Base-by-base conservation (phyloP, 2,888 invertebrate genomes). In the Perizoma affinitatum region DNA sequence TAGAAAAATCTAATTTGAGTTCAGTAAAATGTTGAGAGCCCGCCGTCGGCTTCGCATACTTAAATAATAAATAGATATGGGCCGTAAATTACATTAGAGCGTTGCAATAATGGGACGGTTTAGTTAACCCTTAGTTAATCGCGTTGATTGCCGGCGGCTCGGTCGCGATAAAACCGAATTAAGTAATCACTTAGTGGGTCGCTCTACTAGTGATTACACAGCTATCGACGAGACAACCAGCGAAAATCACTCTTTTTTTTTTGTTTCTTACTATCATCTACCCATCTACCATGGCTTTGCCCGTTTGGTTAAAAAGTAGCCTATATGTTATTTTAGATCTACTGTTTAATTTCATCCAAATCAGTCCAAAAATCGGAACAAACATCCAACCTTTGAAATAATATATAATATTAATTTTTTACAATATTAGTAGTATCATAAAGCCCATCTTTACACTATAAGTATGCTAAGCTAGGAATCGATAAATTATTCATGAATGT, bases 171-270 rank as follows among this genome's bases (percentile, higher is more conserved):
- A 74, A 80, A 76, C 75, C 74, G 79, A 83, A 83, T 85, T 79
- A 82, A 81, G 84, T 86, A 88, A 90, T 90, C 86, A 88, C 87
- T 90, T 89, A 89, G 82, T 78, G 83, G 72, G 75, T 46, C 72
- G 63, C 71, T 73, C 72, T 70, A 52, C 75, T 75, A 71, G 70
- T 74, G 75, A 74, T 74, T 78, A 69, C 54, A 61, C 55, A 65
- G 63, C 72, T 66, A 68, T 69, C 54, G 65, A 65, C 51, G 49
- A 54, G 33, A 59, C 62, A 60, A 48, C 54, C 43, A 46, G 48
- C 54, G 36, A 53, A 57, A 58, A 49, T 41, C 54, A 54, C 48
- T 57, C 54, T 56, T 47, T 56, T 49, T 44, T 56, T 40, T 53
- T 47, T 54, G 46, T 43, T 54, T 50, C 53, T 50, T 11, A 46